phyloP scores from a whole-genome alignment of 2,797 vertebrate species.

The Sarcophilus harrisii region DNA sequence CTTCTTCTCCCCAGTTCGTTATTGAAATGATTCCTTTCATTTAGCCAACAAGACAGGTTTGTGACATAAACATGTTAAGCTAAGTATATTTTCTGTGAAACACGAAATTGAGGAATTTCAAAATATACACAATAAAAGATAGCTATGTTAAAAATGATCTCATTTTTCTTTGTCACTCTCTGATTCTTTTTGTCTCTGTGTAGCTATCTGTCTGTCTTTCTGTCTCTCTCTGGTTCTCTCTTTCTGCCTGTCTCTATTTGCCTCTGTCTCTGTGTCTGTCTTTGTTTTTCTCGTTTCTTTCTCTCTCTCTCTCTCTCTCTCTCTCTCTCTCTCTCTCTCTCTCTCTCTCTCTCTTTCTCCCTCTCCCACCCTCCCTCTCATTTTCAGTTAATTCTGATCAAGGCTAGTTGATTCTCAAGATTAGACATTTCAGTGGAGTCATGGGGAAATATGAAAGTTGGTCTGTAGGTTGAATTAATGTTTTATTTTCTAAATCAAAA shows the following conservation, averaged over 20 bases:
- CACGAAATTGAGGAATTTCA: slow-evolving; percentile 34
- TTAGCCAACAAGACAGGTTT: slow-evolving; percentile 28
- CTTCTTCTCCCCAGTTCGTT: not conserved
- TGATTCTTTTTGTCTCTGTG: not conserved
- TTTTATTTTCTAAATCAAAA: slow-evolving; percentile 14
- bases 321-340: too few species aligned
- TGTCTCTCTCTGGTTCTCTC: not conserved
- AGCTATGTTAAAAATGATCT: slow-evolving; percentile 29
- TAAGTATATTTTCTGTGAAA: slow-evolving; percentile 48
- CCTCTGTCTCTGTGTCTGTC: not conserved
- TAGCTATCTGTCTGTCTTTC: not conserved
- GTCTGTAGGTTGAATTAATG: slow-evolving; percentile 2
- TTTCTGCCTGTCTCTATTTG: too few species aligned
- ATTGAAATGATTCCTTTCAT: slow-evolving; percentile 20
- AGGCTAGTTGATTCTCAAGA: slow-evolving; percentile 16
- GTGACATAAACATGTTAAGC: slow-evolving; percentile 11
- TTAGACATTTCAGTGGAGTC: slow-evolving; percentile 50
- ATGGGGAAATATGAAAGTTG: slow-evolving; percentile 17
- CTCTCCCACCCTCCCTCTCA: not conserved
- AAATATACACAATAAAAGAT: slow-evolving; percentile 73
- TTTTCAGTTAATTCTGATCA: slow-evolving; percentile 44
- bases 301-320: not conserved
- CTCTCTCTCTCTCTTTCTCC: too few species aligned
- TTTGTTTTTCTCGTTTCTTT: not conserved
- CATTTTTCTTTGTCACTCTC: too few species aligned